Evolutionary conservation across 2,888 invertebrate species (phyloP).

Genomic region (Cantharis rufa): DNA sequence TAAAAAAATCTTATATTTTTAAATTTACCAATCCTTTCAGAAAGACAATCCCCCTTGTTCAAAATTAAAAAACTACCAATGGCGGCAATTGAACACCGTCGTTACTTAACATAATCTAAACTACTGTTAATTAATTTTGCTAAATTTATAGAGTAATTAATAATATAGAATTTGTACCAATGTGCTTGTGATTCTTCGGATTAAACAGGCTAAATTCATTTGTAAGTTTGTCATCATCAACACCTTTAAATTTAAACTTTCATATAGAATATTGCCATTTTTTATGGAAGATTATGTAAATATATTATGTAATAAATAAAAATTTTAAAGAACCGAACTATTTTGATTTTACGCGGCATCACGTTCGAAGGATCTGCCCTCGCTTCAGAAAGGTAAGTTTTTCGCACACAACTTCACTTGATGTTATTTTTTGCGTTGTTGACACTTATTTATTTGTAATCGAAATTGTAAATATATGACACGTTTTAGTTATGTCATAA

Average conservation of each 20-base stretch:
- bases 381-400: neutral
- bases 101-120: constrained; percentile 4
- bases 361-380: neutral
- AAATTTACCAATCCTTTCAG: neutral
- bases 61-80: neutral
- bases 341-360: neutral
- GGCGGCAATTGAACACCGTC: neutral
- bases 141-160: constrained; percentile 7
- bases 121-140: constrained; percentile 9
- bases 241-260: constrained; percentile 19
- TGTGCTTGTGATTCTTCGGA: constrained; percentile 17
- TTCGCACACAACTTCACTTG: neutral
- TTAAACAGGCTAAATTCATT: constrained; percentile 15
- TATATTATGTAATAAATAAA: constrained; percentile 15
- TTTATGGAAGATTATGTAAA: constrained; percentile 15
- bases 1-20: constrained; percentile 13
- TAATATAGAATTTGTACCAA: constrained; percentile 23
- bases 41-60: constrained; percentile 22
- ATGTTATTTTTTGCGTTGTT: neutral
- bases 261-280: constrained; percentile 21
- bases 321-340: neutral
- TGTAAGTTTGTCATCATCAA: constrained; percentile 7
- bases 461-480: neutral
- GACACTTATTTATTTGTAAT: neutral
- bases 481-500: neutral